phyloP scores from a whole-genome alignment of 1,140 invertebrate genomes.

The Drosophila bifasciata region DNA sequence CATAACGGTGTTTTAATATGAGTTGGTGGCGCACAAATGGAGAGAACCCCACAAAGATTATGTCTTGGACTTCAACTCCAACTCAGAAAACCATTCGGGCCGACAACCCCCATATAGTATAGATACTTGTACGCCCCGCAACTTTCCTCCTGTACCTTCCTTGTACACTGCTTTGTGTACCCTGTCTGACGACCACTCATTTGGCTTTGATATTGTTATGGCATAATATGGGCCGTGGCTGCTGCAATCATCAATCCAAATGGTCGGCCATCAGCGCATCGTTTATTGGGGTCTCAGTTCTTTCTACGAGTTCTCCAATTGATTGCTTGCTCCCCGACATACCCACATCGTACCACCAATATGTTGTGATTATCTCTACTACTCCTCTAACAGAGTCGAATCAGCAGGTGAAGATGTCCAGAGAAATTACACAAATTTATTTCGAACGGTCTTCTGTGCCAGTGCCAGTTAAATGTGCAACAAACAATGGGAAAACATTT shows the following conservation, averaged over 20 bases:
- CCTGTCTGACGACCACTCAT: constrained; percentile 36
- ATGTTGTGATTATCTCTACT: not conserved
- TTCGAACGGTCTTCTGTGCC: constrained; percentile 14
- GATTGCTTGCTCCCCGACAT: constrained; percentile 24
- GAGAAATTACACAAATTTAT: constrained; percentile 24
- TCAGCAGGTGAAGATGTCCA: constrained; percentile 8
- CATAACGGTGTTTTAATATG: constrained; percentile 81
- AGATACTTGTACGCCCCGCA: too few relatives aligned
- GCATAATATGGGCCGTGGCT: constrained; percentile 56
- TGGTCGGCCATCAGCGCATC: constrained; percentile 58
- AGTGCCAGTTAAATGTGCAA: constrained; percentile 7
- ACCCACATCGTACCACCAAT: too few relatives aligned
- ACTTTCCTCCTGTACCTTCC: constrained; percentile 1
- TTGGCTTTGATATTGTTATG: constrained; percentile 71
- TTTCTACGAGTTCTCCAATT: constrained; percentile 41
- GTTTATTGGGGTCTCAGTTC: constrained; percentile 54
- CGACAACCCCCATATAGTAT: too few relatives aligned
- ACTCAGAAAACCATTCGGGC: constrained; percentile 25
- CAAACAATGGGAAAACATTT: too few relatives aligned
- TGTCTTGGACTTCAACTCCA: constrained; percentile 38
- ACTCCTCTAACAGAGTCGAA: not conserved
- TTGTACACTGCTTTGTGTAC: constrained; percentile 17
- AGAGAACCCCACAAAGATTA: constrained; percentile 26
- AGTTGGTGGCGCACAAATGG: constrained; percentile 67
- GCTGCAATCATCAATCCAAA: constrained; percentile 58